Conservation (phyloP, 2,888 invertebrate species). For the Taphrorychus bicolor region DNA sequence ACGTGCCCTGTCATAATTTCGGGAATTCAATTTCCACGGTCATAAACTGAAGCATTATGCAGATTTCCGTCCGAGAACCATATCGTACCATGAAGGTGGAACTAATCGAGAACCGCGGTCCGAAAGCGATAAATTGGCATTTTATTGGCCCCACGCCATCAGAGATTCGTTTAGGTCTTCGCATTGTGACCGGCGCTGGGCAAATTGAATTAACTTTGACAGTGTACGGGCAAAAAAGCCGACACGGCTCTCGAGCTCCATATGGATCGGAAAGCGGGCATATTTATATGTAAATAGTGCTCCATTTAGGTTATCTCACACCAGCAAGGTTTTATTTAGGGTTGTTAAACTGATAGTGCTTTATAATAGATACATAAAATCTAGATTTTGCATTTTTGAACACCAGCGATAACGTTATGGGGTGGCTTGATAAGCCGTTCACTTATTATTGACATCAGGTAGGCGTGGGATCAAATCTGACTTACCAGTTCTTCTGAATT, state of each 20-base stretch:
- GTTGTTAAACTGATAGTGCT: no score
- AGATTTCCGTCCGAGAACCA: not conserved
- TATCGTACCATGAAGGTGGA: conserved; percentile 1
- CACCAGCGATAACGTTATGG: no score
- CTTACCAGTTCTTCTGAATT: no score
- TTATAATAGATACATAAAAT: no score
- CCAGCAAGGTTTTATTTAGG: no score
- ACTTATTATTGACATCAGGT: no score
- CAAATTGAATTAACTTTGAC: conserved; percentile 13
- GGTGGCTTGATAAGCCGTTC: no score
- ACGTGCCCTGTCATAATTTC: not conserved
- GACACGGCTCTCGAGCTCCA: not conserved
- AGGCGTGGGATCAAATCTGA: no score
- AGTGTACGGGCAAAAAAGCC: not conserved
- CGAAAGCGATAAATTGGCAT: conserved; percentile 18
- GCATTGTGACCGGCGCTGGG: conserved; percentile 4
- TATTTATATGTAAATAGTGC: no score
- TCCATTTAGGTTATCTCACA: no score
- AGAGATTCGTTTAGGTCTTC: conserved; percentile 14
- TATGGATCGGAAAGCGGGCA: not conserved
- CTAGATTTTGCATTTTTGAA: no score
- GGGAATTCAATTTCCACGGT: not conserved
- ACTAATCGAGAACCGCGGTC: conserved; percentile 8
- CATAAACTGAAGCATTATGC: not conserved
- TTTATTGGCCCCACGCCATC: conserved; percentile 22